Percentiles rank a stretch among this genome's conserved stretches.
Evolutionary conservation across 1,140 invertebrate genomes (phyloP).

Genomic region (Rhagoletis pomonella): DNA sequence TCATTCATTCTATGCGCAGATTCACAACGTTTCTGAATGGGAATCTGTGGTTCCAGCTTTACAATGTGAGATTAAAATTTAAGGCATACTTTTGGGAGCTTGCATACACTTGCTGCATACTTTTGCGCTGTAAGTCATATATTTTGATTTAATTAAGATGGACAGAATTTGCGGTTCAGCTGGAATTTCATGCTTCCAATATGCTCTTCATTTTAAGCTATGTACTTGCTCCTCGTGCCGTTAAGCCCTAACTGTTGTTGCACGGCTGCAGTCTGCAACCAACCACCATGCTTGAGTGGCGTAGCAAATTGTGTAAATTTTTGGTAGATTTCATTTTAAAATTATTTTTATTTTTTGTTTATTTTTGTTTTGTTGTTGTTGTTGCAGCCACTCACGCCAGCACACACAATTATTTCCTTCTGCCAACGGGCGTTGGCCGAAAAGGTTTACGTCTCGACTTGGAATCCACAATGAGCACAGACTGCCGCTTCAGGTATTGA

Average conservation of each 20-base stretch:
- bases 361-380: background rate
- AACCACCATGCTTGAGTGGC: background rate
- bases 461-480: constrained; percentile 87
- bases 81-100: constrained; percentile 57
- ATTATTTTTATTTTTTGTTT: constrained; percentile 20
- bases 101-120: background rate
- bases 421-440: constrained; percentile 68
- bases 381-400: background rate
- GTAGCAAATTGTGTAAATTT: constrained; percentile 43
- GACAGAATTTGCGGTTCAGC: background rate
- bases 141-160: constrained; percentile 49
- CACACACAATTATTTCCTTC: constrained; percentile 55
- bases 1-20: background rate
- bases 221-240: background rate
- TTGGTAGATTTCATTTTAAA: constrained; percentile 3
- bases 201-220: background rate
- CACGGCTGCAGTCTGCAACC: background rate
- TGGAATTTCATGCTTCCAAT: background rate
- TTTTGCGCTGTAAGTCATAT: constrained; percentile 3
- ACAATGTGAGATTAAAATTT: constrained; percentile 55
- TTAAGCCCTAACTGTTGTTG: background rate
- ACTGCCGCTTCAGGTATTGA: constrained; percentile 86
- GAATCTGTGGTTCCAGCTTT: constrained; percentile 54
- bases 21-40: background rate
- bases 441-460: constrained; percentile 86